These are phyloP conservation scores for Stenolophus ochropezus DNA, from an alignment of 2,888 invertebrate genomes.

Conservation along the genomic window DNA sequence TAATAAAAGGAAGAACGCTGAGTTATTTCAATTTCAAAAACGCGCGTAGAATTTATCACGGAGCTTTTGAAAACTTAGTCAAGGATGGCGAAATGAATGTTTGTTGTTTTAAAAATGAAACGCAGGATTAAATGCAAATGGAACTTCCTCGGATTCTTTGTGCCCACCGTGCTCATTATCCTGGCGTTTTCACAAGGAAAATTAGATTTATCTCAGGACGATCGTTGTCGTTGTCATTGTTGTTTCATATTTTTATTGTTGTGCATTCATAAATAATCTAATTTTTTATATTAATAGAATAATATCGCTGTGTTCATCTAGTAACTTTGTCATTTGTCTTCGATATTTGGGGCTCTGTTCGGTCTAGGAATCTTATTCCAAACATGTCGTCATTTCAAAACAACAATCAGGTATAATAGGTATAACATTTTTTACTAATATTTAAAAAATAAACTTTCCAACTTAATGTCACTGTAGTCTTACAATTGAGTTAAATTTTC, in stretches of 20 bases:
- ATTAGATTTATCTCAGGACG: not conserved
- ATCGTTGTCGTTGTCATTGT: not conserved
- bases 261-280: not conserved
- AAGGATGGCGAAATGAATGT: constrained; percentile 28
- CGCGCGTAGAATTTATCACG: constrained; percentile 48
- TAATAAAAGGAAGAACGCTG: constrained; percentile 33
- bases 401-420: too few relatives aligned
- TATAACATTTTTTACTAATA: too few relatives aligned
- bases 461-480: too few relatives aligned
- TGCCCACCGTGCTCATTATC: not conserved
- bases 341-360: too few relatives aligned
- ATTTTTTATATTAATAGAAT: too few relatives aligned
- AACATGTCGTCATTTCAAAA: too few relatives aligned
- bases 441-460: too few relatives aligned
- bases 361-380: too few relatives aligned
- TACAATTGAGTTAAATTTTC: too few relatives aligned
- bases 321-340: too few relatives aligned
- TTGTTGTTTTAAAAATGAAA: constrained; percentile 39
- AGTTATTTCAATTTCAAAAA: constrained; percentile 51
- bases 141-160: not conserved
- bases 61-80: constrained; percentile 41
- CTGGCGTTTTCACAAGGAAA: not conserved
- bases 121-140: constrained; percentile 23
- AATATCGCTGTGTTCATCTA: too few relatives aligned
- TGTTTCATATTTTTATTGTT: not conserved